Evolutionary conservation across 2,888 invertebrate genomes (phyloP).

Genomic region (Melangyna quadrimaculata): DNA sequence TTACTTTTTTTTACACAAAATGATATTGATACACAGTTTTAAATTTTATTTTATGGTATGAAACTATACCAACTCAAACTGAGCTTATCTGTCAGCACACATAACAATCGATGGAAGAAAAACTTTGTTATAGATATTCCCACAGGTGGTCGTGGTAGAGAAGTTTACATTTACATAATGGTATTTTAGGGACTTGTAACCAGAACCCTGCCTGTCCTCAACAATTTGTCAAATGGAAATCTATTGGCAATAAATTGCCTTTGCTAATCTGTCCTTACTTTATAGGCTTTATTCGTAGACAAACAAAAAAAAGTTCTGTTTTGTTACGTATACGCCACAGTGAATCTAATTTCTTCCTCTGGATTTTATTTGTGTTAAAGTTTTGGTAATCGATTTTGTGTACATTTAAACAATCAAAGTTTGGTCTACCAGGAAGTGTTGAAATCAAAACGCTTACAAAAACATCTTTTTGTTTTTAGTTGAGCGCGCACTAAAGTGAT

Average conservation of each 20-base stretch:
- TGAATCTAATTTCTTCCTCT: not conserved
- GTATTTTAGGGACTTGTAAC: not conserved
- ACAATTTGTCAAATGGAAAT: not conserved
- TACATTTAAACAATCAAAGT: not conserved
- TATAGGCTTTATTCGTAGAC: not conserved
- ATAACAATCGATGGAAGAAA: not conserved
- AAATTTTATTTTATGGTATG: not conserved
- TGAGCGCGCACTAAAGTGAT: too few relatives aligned
- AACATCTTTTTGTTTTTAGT: not conserved
- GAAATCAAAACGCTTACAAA: not conserved
- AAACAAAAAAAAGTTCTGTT: not conserved
- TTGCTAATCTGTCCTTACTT: not conserved
- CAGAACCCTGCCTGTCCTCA: not conserved
- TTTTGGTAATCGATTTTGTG: not conserved
- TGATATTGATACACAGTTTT: not conserved
- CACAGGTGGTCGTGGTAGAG: not conserved
- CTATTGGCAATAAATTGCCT: not conserved
- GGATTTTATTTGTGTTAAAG: not conserved
- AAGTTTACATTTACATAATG: not conserved
- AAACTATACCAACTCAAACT: not conserved
- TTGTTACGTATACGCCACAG: conserved; percentile 13
- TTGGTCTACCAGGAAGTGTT: not conserved
- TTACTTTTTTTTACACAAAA: not conserved
- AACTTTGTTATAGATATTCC: not conserved
- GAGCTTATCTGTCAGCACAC: not conserved